phyloP scores from a whole-genome alignment of 1,140 invertebrate genomes.

The roundworm (Caenorhabditis elegans) region DNA sequence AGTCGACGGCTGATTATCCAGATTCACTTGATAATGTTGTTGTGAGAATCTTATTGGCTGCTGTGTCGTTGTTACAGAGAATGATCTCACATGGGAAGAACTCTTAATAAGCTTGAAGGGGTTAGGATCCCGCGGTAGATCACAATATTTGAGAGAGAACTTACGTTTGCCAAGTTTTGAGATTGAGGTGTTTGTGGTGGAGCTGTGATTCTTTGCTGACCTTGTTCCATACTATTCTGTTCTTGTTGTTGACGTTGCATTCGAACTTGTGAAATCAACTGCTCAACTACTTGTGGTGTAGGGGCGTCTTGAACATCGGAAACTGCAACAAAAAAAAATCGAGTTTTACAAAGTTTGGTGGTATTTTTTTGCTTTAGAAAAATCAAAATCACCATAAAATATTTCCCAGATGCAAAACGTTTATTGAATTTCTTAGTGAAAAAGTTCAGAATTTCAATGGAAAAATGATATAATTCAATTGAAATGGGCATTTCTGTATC shows the following conservation, averaged over 20 bases:
- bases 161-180: not conserved
- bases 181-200: not conserved
- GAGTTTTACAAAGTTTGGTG: too few species aligned
- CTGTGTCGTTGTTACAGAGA: not conserved
- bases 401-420: too few species aligned
- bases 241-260: conserved; percentile 5
- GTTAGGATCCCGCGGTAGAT: not conserved
- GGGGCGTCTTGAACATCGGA: not conserved
- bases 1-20: not conserved
- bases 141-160: too few species aligned
- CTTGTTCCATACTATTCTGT: not conserved
- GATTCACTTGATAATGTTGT: not conserved
- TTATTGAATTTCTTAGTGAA: too few species aligned
- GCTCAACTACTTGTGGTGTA: not conserved
- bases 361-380: too few species aligned
- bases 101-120: not conserved
- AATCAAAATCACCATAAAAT: too few species aligned
- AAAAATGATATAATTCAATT: too few species aligned
- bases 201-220: not conserved
- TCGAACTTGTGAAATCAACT: not conserved
- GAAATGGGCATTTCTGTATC: too few species aligned
- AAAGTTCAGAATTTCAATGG: too few species aligned
- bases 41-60: conserved; percentile 10
- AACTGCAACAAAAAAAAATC: not conserved
- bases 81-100: not conserved